Conservation (phyloP, 2,113 vertebrate genomes). For the Mesembrinibis cayennensis region DNA sequence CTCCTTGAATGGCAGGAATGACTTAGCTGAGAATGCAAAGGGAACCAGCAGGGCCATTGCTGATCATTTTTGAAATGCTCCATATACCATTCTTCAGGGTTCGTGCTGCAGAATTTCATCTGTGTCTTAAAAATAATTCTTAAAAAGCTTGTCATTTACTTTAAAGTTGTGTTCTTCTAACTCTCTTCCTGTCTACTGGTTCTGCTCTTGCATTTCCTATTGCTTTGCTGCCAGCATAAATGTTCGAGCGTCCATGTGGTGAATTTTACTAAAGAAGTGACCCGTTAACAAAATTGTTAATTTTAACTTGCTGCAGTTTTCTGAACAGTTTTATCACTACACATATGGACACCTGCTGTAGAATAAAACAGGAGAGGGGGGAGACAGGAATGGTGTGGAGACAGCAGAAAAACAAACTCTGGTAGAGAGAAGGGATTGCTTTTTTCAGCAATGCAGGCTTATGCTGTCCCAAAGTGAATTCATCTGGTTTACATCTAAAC, state of each 20-base stretch:
- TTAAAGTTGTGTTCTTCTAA: background rate
- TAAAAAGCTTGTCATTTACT: background rate
- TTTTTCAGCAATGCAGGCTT: background rate
- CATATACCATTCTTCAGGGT: fast-evolving
- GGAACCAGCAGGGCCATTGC: background rate
- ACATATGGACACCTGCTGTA: background rate
- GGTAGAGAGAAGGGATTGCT: background rate
- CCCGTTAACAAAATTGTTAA: background rate
- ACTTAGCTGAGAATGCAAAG: background rate
- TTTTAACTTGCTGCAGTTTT: background rate
- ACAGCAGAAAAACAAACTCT: background rate
- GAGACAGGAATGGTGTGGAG: background rate
- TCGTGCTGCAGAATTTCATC: background rate
- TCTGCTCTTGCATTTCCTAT: background rate
- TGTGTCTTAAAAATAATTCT: background rate
- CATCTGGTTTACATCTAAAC: background rate
- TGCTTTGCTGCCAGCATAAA: background rate
- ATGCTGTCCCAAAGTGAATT: background rate
- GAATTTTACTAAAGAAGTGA: background rate
- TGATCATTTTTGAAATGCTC: background rate
- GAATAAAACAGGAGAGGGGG: background rate
- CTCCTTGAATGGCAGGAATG: background rate
- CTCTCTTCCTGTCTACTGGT: background rate
- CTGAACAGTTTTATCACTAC: background rate
- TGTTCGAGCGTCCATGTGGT: background rate